Base-by-base conservation (phyloP, 2,888 invertebrate genomes). In the Vandiemenella viatica region DNA sequence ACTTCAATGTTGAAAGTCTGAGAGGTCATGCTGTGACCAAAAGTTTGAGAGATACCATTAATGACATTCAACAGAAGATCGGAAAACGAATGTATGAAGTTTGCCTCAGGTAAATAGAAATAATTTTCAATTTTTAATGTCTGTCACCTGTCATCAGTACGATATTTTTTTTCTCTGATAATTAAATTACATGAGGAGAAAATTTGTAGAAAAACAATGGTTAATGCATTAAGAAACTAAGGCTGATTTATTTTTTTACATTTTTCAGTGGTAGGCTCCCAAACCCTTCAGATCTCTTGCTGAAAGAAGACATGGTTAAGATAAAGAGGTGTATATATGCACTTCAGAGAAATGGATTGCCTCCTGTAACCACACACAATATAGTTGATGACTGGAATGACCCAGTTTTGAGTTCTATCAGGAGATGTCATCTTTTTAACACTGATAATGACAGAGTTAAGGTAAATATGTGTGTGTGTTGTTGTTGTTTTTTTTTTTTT, bases 311-410 rank as follows among this genome's bases (percentile, higher is more conserved):
- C 64, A 75, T 87, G 21, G 92, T 97, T 0, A 84, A 92, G 61
- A 77, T 99, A 37, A 98, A 98, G 70, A 77, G 97, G 13, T 98
- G 97, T 70, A 82, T 98, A 57, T 97, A 83, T 67, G 84, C 92
- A 18, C 68, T 90, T 53, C 88, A 93, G 67, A 71, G 95, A 48
- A 84, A 84, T 55, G 80, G 83, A 0, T 70, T 98, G 53, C 98
- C 98, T 2, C 98, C 98, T 0, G 83, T 99, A 50, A 98, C 97
- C 44, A 99, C 98, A 0, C 98, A 99, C 63, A 99, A 99, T 65
- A 82, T 99, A 48, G 78, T 87, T 4, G 82, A 86, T 60, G 90
- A 90, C 65, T 77, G 77, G 73, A 81, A 80, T 57, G 92, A 97
- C 66, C 92, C 92, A 0, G 92, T 97, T 0, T 68, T 99, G 48